A percentile compares a stretch with the other conserved stretches of the same genome.
phyloP scores from a whole-genome alignment of 1,140 invertebrate species.

The Doryteuthis pealeii region DNA sequence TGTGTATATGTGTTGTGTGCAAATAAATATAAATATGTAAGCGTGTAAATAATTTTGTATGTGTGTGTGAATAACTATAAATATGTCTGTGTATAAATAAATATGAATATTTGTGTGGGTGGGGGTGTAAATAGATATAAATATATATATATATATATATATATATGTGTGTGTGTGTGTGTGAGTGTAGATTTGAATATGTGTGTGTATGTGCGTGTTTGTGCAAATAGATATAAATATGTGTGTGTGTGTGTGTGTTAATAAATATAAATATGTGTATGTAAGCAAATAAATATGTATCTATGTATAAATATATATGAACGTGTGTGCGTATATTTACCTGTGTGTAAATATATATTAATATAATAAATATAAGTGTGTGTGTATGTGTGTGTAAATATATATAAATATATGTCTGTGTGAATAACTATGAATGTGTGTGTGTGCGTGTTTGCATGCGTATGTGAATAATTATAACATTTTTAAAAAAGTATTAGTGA shows the following conservation, averaged over 20 bases:
- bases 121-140: background rate
- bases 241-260: background rate
- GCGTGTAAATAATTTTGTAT: background rate
- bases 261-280: background rate
- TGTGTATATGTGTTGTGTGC: background rate
- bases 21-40: background rate
- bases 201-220: background rate
- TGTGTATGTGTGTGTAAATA: background rate
- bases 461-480: background rate
- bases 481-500: too few species aligned
- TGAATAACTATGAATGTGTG: too few species aligned
- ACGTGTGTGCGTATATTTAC: background rate
- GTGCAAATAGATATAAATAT: background rate
- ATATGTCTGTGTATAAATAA: background rate
- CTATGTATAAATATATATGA: background rate
- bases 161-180: background rate
- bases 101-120: background rate
- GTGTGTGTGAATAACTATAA: background rate
- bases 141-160: slow-evolving; percentile 1
- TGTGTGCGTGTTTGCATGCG: background rate
- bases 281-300: background rate
- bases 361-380: background rate
- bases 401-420: background rate
- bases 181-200: background rate
- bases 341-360: background rate